These are phyloP conservation scores for Cyclophora albipunctata DNA, from an alignment of 2,888 invertebrate genomes.

Conservation along the genomic window DNA sequence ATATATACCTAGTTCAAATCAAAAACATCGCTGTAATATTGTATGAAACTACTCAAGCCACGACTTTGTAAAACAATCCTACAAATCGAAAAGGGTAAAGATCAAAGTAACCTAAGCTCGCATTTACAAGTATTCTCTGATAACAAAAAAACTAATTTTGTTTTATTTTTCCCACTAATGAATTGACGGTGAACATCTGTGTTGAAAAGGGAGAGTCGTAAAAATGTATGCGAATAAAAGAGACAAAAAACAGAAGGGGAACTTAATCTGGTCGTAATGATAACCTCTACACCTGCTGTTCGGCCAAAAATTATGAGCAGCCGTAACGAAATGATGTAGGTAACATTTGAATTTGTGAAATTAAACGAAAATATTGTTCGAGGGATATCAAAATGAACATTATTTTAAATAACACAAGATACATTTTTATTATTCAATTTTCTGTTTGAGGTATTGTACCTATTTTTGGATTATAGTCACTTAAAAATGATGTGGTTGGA, in stretches of 20 bases:
- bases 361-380: conserved; percentile 13
- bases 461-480: no score
- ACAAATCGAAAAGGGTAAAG: no score
- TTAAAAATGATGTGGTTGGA: no score
- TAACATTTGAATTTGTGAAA: conserved; percentile 13
- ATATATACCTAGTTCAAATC: no score
- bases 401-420: no score
- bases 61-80: no score
- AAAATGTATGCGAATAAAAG: conserved; percentile 20
- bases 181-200: conserved; percentile 26
- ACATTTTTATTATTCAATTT: no score
- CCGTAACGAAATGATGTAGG: conserved; percentile 31
- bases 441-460: no score
- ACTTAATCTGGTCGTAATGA: conserved; percentile 58
- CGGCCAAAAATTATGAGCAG: conserved; percentile 44
- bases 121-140: conserved; percentile 36
- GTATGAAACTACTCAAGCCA: no score
- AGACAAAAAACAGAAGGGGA: conserved; percentile 33
- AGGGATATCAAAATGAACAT: no score
- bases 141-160: conserved; percentile 18
- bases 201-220: conserved; percentile 18
- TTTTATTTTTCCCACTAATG: conserved; percentile 23
- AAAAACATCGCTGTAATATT: no score
- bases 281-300: conserved; percentile 60
- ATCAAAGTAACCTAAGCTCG: conserved; percentile 30